Conservation (phyloP, 2,113 vertebrate genomes). For the Calonectris borealis region DNA sequence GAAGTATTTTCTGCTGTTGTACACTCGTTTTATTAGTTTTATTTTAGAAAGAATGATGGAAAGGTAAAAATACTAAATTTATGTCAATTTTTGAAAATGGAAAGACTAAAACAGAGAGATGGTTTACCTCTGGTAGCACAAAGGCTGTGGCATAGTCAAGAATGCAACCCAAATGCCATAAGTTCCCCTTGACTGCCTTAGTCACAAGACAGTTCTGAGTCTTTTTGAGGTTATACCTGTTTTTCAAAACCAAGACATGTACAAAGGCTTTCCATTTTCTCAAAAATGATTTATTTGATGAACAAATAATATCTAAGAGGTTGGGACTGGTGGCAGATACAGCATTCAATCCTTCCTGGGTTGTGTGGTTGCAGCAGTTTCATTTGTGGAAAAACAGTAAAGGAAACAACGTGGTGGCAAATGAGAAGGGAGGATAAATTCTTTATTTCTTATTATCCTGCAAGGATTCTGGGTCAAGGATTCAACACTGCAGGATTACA, state of each 20-base stretch:
- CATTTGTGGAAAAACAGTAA: background rate
- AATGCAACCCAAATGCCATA: background rate
- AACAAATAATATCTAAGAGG: background rate
- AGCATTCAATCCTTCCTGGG: background rate
- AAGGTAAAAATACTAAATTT: background rate
- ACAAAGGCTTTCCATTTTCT: background rate
- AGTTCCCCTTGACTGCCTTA: background rate
- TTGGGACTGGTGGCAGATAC: background rate
- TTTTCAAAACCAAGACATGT: background rate
- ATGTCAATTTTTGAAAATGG: background rate
- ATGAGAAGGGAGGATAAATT: background rate
- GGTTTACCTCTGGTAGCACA: background rate
- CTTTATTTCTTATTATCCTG: too few species aligned
- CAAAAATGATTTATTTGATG: background rate
- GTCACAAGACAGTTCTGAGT: background rate
- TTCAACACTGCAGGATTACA: background rate
- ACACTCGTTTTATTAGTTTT: background rate
- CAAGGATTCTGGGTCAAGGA: background rate
- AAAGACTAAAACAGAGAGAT: background rate
- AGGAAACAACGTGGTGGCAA: background rate
- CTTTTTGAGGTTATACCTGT: background rate
- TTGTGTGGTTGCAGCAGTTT: background rate
- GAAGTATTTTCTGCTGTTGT: background rate
- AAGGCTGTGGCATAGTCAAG: background rate
- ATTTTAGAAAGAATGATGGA: background rate